Evolutionary conservation across 2,888 invertebrate genomes (phyloP), one percentile per base, ranked within the genome.

Genomic region (Molanna angustata): DNA sequence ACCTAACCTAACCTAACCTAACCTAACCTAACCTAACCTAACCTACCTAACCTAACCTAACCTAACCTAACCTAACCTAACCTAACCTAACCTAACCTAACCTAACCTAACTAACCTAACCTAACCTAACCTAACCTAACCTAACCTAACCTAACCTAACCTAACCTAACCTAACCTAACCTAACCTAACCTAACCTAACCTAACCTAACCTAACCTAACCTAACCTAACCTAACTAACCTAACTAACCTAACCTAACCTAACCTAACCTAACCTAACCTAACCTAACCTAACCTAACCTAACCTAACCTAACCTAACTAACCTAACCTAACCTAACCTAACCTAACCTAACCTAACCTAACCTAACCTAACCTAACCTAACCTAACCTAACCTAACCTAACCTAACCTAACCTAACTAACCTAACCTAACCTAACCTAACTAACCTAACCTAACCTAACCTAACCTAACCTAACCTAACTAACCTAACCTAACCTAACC

Each of bases 21-120:
- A 42, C 50, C 35, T 37, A 33, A 33, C 35, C 40, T 32, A 47
- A 42, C 45, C 40, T 44, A 52, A 37, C 46, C 33, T 27, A 48
- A 37, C 46, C 41, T 40, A 22, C 41, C 41, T 42, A 27, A 27
- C 27, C 35, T 13, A 13, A 7, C 41, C 44, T 22, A 22, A 35
- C 35, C 14, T 13, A 7, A 7, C 35, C 14, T n/a, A 35, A 7
- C 35, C 39, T 39, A 39, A 39, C 39, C 39, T 39, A 14, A 39
- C 39, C 39, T 39, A 14, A 39, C 47, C 27, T 49, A 52, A 49
- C 45, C 40, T 21, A 37, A 49, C 45, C 47, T 37, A 52, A 32
- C 39, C 39, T 20, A 52, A 11, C 37, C 39, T 39, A 20, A 49
- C 27, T 27, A 27, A 27, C 27, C 27, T 27, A 27, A 27, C 39